Evolutionary conservation across 2,888 invertebrate genomes (phyloP), one percentile per base, ranked within the genome.

Genomic region (Oligia latruncula): DNA sequence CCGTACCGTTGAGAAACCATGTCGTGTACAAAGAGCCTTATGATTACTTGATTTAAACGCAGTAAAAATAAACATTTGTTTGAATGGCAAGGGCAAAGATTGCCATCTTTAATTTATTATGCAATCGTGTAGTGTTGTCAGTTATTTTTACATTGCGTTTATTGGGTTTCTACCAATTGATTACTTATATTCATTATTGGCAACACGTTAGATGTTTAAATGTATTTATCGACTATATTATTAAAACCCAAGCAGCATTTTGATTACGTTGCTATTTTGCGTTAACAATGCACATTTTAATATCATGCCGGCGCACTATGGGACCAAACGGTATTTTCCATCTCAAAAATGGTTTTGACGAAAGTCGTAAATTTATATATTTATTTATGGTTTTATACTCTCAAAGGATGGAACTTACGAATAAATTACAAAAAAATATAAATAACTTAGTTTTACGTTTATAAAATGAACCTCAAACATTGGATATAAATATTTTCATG

Each of bases 111-210:
- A 71, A 55, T 35, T 17, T 35, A 35, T 40, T 58, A 71, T 67
- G 49, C 60, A 64, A 62, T n/a, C 1, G 5, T 75, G 71, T 40
- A 84, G 60, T 82, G 66, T 82, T 83, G 76, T 66, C 49, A 72
- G 62, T 79, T 46, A 23, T 73, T 60, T 65, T 66, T 68, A 82
- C 66, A 76, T 74, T 76, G 78, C 73, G 2, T 82, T 73, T n/a
- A 77, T 73, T 72, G 55, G 68, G 71, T 78, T 70, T 46, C 66
- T 76, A 67, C 49, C 62, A 74, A 72, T 71, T 72, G 72, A 66
- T 77, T 72, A 73, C n/a, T 70, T 74, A 80, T 6, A 75, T 77
- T 80, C 80, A 80, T 83, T 80, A 83, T 85, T 85, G 83, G 83
- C 80, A 80, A 83, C 83, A 80, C 66, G 64, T 74, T 60, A 79